phyloP scores from a whole-genome alignment of 2,888 invertebrate genomes.

The Pheosia gnoma region DNA sequence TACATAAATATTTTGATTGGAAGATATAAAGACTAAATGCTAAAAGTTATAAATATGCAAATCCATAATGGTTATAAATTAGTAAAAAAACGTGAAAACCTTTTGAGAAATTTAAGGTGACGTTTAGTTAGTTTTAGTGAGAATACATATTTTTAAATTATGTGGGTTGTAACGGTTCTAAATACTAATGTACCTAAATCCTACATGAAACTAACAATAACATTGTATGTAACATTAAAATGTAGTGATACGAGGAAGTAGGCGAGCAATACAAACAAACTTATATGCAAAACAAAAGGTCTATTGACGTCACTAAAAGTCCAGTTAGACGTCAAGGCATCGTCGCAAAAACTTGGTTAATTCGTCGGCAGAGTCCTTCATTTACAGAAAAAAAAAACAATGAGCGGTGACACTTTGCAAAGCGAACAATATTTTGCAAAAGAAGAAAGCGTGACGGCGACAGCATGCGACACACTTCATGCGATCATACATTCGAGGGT shows the following conservation, averaged over 20 bases:
- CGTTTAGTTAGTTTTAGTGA: not conserved
- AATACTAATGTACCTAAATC: too few species aligned
- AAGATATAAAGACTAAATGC: too few species aligned
- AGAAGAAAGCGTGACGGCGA: slow-evolving; percentile 56
- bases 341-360: not conserved
- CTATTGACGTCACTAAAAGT: not conserved
- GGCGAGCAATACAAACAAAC: not conserved
- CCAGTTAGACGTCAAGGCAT: not conserved
- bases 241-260: too few species aligned
- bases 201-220: not conserved
- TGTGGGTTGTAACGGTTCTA: too few species aligned
- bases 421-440: slow-evolving; percentile 43
- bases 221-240: not conserved
- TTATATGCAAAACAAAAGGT: not conserved
- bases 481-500: slow-evolving; percentile 89
- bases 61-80: slow-evolving; percentile 8
- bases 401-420: slow-evolving; percentile 28
- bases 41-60: not conserved
- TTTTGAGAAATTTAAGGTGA: not conserved
- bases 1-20: too few species aligned
- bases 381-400: not conserved
- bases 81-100: not conserved
- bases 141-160: not conserved
- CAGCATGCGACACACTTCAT: slow-evolving; percentile 58
- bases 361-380: not conserved